Evolutionary conservation across 2,113 vertebrate genomes (phyloP), one percentile per base, ranked within the genome.

Genomic region (Hypocryptadius cinnamomeus): DNA sequence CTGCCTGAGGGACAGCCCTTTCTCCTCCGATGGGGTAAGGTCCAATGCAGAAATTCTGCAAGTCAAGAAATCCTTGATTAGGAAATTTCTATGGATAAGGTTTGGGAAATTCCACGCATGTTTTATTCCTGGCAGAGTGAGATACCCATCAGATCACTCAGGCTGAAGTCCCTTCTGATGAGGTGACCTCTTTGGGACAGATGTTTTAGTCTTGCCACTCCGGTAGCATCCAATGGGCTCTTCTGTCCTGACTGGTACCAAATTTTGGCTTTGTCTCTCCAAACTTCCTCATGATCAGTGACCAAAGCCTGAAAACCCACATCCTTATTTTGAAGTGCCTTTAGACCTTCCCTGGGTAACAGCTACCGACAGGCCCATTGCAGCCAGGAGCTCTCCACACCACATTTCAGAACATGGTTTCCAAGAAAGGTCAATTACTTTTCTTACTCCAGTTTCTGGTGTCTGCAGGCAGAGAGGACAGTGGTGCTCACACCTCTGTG

Each of bases 141-240:
- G 50, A 24, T 51, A 51, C 3, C 23, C 2, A 0, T 57, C 10
- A 2, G n/a, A 44, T 78, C 48, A 10, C 19, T 77, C 28, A 21
- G 11, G 11, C n/a, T 84, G 69, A 73, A 57, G 54, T 80, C 45
- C 37, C 33, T 63, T 6, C 0, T 37, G 24, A 44, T 40, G 42
- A 85, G n/a, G 22, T 66, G 35, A n/a, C 45, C 13, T 81, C 12
- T 80, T 45, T 8, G 12, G 51, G 31, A 24, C n/a, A 47, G 22
- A 45, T 2, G 1, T 33, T 71, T 85, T 0, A 4, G 33, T 20
- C 72, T 53, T 73, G n/a, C 24, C 57, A 14, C 23, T 59, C 31
- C 0, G 0, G 19, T 13, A 53, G 39, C 47, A 22, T 68, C 82
- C 0, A 0, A 9, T 50, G n/a, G 35, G 30, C 33, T 71, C 31